phyloP scores from a whole-genome alignment of 2,113 vertebrate genomes.

The Etheostoma spectabile region DNA sequence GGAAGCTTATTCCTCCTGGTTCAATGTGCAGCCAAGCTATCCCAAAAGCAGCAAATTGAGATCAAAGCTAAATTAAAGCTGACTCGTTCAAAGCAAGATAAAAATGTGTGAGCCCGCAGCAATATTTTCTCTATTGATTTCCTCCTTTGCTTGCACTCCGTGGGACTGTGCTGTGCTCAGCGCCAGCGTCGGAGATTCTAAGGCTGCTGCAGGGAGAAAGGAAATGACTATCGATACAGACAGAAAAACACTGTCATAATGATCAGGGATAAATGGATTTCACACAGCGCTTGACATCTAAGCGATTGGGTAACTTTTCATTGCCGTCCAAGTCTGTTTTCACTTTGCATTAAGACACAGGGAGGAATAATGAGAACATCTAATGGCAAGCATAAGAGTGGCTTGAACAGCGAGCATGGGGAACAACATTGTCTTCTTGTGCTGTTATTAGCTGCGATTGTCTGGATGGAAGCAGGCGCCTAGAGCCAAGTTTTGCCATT shows the following conservation, averaged over 20 bases:
- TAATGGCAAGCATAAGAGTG: conserved; percentile 47
- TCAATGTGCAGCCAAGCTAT: conserved; percentile 80
- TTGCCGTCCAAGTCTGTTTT: conserved; percentile 62
- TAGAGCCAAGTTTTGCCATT: conserved; percentile 58
- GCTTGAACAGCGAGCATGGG: conserved; percentile 47
- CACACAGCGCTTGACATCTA: conserved; percentile 54
- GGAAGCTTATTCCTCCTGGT: conserved; percentile 78
- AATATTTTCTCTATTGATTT: conserved; percentile 87
- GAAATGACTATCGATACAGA: conserved; percentile 77
- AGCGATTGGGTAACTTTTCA: conserved; percentile 57
- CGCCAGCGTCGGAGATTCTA: conserved; percentile 62
- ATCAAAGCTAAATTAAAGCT: conserved; percentile 89
- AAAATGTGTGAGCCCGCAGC: conserved; percentile 86
- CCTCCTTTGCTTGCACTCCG: conserved; percentile 78
- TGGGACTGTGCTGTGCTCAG: conserved; percentile 75
- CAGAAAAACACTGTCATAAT: conserved; percentile 75
- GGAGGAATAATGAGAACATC: conserved; percentile 49
- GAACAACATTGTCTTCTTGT: conserved; percentile 55
- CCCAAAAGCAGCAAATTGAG: conserved; percentile 86
- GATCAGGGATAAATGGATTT: conserved; percentile 67
- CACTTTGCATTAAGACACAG: conserved; percentile 46
- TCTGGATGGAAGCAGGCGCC: conserved; percentile 36
- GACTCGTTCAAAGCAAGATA: conserved; percentile 87
- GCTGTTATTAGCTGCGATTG: conserved; percentile 59
- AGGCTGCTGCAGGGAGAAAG: conserved; percentile 72